Conservation (phyloP, 2,888 invertebrate species). For the Blera fallax region DNA sequence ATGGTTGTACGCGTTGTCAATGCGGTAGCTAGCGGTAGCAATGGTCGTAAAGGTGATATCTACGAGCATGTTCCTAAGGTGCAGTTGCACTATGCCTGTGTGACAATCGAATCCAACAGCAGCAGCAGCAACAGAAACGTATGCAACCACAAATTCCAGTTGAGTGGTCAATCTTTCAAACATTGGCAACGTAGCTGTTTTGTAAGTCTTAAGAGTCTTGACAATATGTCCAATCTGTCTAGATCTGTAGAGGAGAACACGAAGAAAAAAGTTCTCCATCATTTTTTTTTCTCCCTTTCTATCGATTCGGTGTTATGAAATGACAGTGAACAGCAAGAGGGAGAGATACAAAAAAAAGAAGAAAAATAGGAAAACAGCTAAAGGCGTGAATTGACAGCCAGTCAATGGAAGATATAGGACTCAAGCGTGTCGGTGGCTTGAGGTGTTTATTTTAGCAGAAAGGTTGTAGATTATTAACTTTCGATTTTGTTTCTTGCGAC, state of each 20-base stretch:
- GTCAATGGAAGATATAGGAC: slow-evolving; percentile 33
- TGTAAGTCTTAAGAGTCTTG: slow-evolving; percentile 60
- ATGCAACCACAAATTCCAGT: slow-evolving; percentile 68
- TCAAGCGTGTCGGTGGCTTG: slow-evolving; percentile 23
- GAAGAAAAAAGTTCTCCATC: not conserved
- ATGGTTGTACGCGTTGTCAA: slow-evolving; percentile 64
- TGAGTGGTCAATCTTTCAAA: slow-evolving; percentile 71
- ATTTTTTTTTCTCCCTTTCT: not conserved
- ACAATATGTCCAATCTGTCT: slow-evolving; percentile 70
- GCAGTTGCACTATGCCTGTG: slow-evolving; percentile 8
- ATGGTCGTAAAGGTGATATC: slow-evolving; percentile 60
- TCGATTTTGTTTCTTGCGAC: slow-evolving; percentile 2
- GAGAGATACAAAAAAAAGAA: not conserved
- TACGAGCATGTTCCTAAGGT: slow-evolving; percentile 36
- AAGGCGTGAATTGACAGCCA: slow-evolving; percentile 58
- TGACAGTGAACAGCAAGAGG: slow-evolving; percentile 24
- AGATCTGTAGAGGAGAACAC: slow-evolving; percentile 36
- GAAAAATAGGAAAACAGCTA: slow-evolving; percentile 9
- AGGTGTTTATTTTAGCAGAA: not conserved
- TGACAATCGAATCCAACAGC: not conserved
- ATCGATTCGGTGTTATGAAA: slow-evolving; percentile 58
- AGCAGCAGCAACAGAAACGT: slow-evolving; percentile 21
- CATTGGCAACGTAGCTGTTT: slow-evolving; percentile 68
- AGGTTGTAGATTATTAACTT: slow-evolving; percentile 2
- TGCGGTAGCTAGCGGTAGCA: slow-evolving; percentile 49